Percentiles rank a stretch among this genome's conserved stretches.
phyloP scores from a whole-genome alignment of 2,113 vertebrate species.

The Pteropus alecto region DNA sequence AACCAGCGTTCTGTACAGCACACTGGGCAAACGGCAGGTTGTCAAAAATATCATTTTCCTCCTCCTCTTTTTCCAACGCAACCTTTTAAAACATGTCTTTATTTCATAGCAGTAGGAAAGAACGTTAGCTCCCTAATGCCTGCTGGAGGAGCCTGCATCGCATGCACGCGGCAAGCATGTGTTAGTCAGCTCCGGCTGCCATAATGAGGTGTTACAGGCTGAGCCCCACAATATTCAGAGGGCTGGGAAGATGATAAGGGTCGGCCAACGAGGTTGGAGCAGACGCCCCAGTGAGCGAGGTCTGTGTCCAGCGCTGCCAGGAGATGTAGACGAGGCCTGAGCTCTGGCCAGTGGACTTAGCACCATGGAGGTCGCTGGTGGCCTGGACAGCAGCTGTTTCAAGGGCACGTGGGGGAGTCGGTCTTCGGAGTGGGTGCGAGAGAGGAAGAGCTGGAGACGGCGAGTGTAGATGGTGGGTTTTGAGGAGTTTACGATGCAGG shows the following conservation, averaged over 20 bases:
- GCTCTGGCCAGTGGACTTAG: background rate
- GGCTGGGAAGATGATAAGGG: background rate
- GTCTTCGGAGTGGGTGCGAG: background rate
- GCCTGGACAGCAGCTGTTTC: background rate
- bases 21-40: background rate
- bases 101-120: background rate
- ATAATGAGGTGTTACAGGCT: background rate
- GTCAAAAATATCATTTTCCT: background rate
- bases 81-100: background rate
- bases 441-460: background rate
- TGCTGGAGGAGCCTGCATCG: too few relatives aligned
- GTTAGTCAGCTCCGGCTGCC: fast-evolving
- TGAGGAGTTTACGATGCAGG: background rate
- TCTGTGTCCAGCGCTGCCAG: background rate
- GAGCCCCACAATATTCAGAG: background rate
- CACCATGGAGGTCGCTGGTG: background rate
- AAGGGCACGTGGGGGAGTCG: background rate
- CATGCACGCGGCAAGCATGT: background rate
- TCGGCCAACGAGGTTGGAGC: background rate
- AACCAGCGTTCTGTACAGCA: background rate
- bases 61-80: background rate
- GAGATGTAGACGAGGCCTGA: background rate
- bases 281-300: background rate
- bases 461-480: background rate
- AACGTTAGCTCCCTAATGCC: background rate